Evolutionary conservation across 2,888 invertebrate genomes (phyloP).

Genomic region (Cryptocheilus praepositus): DNA sequence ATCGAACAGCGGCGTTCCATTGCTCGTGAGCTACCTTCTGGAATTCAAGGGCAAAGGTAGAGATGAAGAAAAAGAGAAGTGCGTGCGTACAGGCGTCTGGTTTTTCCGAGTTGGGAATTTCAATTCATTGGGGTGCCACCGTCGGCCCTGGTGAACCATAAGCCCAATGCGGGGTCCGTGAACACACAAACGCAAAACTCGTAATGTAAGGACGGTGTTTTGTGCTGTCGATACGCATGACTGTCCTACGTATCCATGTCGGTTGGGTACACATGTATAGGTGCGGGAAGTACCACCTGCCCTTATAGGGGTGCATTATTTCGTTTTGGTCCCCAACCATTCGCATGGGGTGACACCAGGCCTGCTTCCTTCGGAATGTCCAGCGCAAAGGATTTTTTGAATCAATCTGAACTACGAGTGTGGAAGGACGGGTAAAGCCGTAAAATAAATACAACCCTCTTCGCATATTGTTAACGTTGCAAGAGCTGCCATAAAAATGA

Average conservation of each 20-base stretch:
- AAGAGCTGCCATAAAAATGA: no score
- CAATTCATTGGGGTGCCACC: conserved; percentile 24
- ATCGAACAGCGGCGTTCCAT: conserved; percentile 15
- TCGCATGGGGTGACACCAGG: conserved; percentile 33
- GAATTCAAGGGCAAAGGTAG: not conserved
- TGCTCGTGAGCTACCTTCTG: conserved; percentile 21
- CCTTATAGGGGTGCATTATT: conserved; percentile 48
- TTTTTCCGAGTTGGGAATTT: conserved; percentile 43
- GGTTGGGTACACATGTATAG: conserved; percentile 27
- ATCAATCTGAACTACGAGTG: conserved; percentile 22
- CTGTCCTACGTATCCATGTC: conserved; percentile 6
- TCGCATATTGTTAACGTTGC: not conserved
- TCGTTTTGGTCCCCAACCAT: conserved; percentile 32
- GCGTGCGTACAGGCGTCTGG: conserved; percentile 23
- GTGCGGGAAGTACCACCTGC: conserved; percentile 47
- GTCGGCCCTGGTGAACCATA: conserved; percentile 37
- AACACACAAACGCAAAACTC: conserved; percentile 1
- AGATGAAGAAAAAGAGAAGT: not conserved
- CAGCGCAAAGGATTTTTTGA: conserved; percentile 20
- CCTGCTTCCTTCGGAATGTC: conserved; percentile 35
- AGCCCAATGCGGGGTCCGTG: conserved; percentile 27
- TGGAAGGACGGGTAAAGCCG: not conserved
- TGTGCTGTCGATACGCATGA: not conserved
- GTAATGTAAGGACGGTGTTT: not conserved
- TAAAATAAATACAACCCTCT: conserved; percentile 11